These are phyloP conservation scores for Hippocampus abdominalis DNA, from an alignment of 2,113 vertebrate species.

Conservation along the genomic window DNA sequence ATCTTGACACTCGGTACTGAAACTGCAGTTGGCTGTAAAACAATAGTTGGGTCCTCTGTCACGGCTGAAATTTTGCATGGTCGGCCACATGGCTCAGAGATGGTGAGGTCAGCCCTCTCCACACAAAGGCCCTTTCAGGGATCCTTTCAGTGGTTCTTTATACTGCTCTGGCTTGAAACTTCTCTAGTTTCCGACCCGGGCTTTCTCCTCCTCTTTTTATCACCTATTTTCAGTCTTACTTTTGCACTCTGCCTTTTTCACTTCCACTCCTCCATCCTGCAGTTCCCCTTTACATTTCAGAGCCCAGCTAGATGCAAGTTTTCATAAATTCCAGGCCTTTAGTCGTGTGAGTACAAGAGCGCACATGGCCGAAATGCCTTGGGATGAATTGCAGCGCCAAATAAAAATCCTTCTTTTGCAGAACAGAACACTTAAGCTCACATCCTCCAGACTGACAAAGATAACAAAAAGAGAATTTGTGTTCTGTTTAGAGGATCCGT, in stretches of 20 bases:
- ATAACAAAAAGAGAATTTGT: constrained; percentile 13
- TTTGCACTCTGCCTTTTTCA: not conserved
- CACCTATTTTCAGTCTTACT: constrained; percentile 73
- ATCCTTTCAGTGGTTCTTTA: constrained; percentile 63
- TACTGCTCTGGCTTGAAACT: constrained; percentile 43
- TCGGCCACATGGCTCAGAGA: constrained; percentile 57
- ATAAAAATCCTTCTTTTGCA: constrained; percentile 11
- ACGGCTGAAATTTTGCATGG: constrained; percentile 42
- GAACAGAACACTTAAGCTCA: constrained; percentile 31
- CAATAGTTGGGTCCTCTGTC: constrained; percentile 38
- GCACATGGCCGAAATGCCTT: constrained; percentile 24
- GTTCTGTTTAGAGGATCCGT: constrained; percentile 12
- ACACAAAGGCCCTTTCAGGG: constrained; percentile 65
- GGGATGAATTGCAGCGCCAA: constrained; percentile 16
- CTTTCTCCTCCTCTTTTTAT: constrained; percentile 1
- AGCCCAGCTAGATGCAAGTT: constrained; percentile 39
- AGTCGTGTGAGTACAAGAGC: constrained; percentile 34
- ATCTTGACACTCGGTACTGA: constrained; percentile 13
- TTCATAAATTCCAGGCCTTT: constrained; percentile 49
- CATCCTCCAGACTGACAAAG: not conserved
- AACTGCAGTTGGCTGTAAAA: constrained; percentile 33
- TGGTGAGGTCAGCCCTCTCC: constrained; percentile 61
- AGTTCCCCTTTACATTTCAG: constrained; percentile 36
- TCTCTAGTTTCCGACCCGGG: constrained; percentile 53
- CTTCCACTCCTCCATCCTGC: constrained; percentile 60